Percentiles rank a stretch among this genome's conserved stretches.
phyloP scores from a whole-genome alignment of 2,113 vertebrate genomes.

The Eurypyga helias region DNA sequence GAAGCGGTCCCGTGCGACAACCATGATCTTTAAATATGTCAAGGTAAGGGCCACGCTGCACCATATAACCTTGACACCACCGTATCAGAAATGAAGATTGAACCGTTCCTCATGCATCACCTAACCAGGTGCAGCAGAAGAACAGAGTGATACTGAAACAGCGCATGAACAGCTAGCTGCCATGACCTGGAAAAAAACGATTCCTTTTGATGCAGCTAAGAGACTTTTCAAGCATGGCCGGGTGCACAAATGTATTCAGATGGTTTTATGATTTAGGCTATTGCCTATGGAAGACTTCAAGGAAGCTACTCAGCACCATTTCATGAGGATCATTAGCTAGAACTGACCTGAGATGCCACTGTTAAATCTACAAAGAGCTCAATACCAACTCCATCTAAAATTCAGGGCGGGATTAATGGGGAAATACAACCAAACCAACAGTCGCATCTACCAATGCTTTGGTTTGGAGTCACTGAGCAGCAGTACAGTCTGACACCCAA shows the following conservation, averaged over 20 bases:
- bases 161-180: background rate
- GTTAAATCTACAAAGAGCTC: background rate
- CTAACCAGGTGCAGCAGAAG: background rate
- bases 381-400: background rate
- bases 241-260: conserved; percentile 1
- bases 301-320: background rate
- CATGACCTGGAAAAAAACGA: background rate
- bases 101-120: background rate
- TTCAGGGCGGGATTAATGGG: background rate
- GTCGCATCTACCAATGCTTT: background rate
- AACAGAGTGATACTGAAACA: background rate
- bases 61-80: background rate
- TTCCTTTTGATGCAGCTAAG: background rate
- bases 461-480: background rate
- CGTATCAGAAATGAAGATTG: background rate
- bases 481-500: background rate
- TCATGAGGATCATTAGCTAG: background rate
- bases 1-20: background rate
- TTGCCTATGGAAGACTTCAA: background rate
- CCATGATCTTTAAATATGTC: background rate
- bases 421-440: background rate
- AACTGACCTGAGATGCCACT: background rate
- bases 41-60: background rate
- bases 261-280: background rate
- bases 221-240: background rate